Evolutionary conservation across 2,797 vertebrate species (phyloP).

Genomic region (Pristis pectinata): DNA sequence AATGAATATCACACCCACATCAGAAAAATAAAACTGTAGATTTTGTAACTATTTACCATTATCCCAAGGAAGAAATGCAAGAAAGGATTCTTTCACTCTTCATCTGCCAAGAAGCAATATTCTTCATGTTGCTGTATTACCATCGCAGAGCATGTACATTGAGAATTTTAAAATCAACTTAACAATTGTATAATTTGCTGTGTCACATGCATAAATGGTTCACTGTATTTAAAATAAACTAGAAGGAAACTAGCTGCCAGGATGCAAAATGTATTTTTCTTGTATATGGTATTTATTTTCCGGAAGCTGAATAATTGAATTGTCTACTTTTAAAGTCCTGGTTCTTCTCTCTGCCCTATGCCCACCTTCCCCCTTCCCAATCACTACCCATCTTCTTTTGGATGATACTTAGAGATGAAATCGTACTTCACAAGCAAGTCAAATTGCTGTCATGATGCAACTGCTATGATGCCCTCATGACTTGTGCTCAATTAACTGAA

Average conservation of each 20-base stretch:
- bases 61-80: neutral
- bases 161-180: neutral
- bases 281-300: neutral
- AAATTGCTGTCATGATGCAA: neutral
- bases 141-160: neutral
- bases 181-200: neutral
- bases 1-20: neutral
- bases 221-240: neutral
- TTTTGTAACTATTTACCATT: neutral
- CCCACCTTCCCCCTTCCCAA: neutral
- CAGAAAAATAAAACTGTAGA: neutral
- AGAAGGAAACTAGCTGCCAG: neutral
- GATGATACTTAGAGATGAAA: neutral
- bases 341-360: no score
- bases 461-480: neutral
- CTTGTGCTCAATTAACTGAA: neutral
- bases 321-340: neutral
- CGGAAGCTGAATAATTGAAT: neutral
- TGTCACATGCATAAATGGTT: neutral
- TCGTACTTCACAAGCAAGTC: neutral
- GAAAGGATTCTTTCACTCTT: neutral
- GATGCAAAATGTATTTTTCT: neutral
- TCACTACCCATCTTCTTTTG: neutral
- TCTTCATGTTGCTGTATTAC: neutral
- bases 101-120: neutral